phyloP scores from a whole-genome alignment of 2,888 invertebrate genomes.

The Rutpela maculata region DNA sequence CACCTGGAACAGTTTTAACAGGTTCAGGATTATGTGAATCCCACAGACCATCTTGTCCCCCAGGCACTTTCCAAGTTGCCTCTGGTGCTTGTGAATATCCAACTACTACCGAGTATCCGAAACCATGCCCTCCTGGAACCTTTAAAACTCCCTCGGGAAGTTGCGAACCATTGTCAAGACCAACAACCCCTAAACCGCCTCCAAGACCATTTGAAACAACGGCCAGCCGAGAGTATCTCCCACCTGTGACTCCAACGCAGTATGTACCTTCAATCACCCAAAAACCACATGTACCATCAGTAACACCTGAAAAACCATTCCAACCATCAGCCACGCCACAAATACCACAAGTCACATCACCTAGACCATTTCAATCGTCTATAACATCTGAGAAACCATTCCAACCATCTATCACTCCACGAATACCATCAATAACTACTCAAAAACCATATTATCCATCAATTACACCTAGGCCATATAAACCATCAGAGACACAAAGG shows the following conservation, averaged over 20 bases:
- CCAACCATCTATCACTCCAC: conserved; percentile 50
- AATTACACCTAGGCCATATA: conserved; percentile 46
- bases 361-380: conserved; percentile 34
- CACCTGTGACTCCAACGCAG: conserved; percentile 58
- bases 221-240: conserved; percentile 58
- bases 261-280: conserved; percentile 61
- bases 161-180: conserved; percentile 53
- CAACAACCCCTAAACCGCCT: conserved; percentile 45
- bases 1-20: conserved; percentile 38
- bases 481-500: conserved; percentile 53
- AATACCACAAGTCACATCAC: conserved; percentile 55
- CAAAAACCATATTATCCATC: conserved; percentile 51
- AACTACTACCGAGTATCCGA: conserved; percentile 21
- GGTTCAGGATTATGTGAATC: conserved; percentile 12
- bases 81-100: conserved; percentile 40
- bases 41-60: conserved; percentile 45
- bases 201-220: conserved; percentile 42
- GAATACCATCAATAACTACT: conserved; percentile 48
- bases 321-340: conserved; percentile 53
- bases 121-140: conserved; percentile 57
- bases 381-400: conserved; percentile 49
- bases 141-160: conserved; percentile 51
- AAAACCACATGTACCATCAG: conserved; percentile 55
- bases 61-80: conserved; percentile 36
- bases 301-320: conserved; percentile 56